Evolutionary conservation across 2,888 invertebrate genomes (phyloP).

Genomic region (Lepas anatifera): DNA sequence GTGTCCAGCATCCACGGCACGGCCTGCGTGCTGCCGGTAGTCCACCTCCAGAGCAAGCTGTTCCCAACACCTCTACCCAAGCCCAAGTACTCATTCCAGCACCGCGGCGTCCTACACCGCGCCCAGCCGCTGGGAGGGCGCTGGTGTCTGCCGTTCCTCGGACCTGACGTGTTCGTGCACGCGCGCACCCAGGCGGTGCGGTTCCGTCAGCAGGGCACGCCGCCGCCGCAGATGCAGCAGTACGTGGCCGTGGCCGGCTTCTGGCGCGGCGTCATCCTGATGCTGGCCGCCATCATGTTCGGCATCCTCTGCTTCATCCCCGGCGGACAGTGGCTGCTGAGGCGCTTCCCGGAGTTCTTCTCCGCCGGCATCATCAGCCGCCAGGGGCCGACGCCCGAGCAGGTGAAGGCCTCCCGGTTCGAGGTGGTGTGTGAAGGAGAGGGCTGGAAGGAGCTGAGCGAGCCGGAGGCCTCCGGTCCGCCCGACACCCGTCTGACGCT

Average conservation of each 20-base stretch:
- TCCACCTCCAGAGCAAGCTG: background rate
- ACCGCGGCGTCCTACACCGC: background rate
- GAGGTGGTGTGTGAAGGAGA: conserved; percentile 65
- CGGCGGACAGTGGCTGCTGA: conserved; percentile 43
- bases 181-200: conserved; percentile 65
- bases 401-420: conserved; percentile 54
- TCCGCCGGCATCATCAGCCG: conserved; percentile 48
- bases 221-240: conserved; percentile 65
- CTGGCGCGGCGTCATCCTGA: conserved; percentile 38
- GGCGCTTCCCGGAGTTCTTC: conserved; percentile 39
- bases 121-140: conserved; percentile 20
- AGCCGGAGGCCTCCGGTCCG: conserved; percentile 42
- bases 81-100: background rate
- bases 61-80: background rate
- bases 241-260: conserved; percentile 51
- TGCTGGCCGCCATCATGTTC: conserved; percentile 49
- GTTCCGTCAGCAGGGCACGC: conserved; percentile 49
- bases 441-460: conserved; percentile 42
- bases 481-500: conserved; percentile 48
- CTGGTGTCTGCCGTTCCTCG: conserved; percentile 67
- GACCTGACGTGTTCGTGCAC: conserved; percentile 71
- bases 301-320: conserved; percentile 36
- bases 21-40: conserved; percentile 8
- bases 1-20: conserved; percentile 10
- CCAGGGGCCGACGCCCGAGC: conserved; percentile 41